Conservation (phyloP, 2,888 invertebrate species). For the Margaritifera margaritifera region DNA sequence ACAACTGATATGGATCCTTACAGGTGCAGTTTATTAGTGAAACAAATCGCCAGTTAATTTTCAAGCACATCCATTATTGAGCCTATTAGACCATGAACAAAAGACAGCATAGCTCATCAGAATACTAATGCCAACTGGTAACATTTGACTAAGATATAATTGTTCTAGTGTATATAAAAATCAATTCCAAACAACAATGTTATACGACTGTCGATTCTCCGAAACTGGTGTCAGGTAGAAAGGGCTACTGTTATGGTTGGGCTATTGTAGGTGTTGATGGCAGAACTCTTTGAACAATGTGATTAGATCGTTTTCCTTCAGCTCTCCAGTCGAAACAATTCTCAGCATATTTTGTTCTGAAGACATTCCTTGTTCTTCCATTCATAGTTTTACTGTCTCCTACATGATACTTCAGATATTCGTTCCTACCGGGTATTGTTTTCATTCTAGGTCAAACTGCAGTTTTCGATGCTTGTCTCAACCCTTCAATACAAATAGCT, state of each 20-base stretch:
- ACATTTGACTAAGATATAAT: no score
- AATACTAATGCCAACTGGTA: no score
- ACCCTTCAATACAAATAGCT: background rate
- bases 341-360: background rate
- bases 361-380: background rate
- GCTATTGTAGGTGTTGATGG: background rate
- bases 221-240: background rate
- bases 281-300: background rate
- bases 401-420: constrained; percentile 1
- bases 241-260: background rate
- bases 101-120: no score
- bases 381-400: constrained; percentile 2
- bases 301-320: background rate
- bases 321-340: background rate
- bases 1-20: no score
- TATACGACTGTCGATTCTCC: background rate
- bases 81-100: no score
- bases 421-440: background rate
- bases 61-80: no score
- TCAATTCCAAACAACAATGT: background rate
- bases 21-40: no score
- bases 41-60: no score
- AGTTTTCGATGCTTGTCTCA: background rate
- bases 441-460: background rate
- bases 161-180: background rate